Conservation (phyloP, 2,797 vertebrate species). For the Sebastes hopkinsi region DNA sequence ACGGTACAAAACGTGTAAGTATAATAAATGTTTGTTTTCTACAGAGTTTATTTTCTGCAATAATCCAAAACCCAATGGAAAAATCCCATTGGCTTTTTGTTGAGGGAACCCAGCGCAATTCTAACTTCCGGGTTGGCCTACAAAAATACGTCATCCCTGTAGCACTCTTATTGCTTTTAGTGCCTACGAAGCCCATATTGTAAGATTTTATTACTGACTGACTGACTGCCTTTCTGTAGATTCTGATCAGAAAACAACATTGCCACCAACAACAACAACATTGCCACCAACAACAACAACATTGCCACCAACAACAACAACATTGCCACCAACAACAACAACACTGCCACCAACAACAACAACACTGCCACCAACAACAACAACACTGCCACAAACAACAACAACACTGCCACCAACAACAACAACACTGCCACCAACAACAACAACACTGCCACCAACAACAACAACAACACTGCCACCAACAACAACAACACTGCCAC, state of each 20-base stretch:
- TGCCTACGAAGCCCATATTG: background rate
- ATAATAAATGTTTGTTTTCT: too few species aligned
- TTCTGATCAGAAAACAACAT: background rate
- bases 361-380: rapidly evolving
- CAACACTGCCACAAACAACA: background rate
- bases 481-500: rapidly evolving
- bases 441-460: background rate
- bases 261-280: background rate
- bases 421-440: rapidly evolving
- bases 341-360: background rate
- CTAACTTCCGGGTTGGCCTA: too few species aligned
- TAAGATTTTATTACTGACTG: background rate
- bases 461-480: background rate
- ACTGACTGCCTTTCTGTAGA: background rate
- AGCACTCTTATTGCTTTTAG: background rate
- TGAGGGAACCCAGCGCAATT: too few species aligned
- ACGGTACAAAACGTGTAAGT: too few species aligned
- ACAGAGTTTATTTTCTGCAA: too few species aligned
- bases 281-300: background rate
- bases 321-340: background rate
- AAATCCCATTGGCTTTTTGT: too few species aligned
- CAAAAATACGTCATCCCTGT: too few species aligned
- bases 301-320: too few species aligned
- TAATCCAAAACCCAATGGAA: too few species aligned
- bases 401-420: rapidly evolving